A percentile compares a stretch with the other conserved stretches of the same genome.
Evolutionary conservation across 2,888 invertebrate species (phyloP).

Genomic region (Spialia ferax): DNA sequence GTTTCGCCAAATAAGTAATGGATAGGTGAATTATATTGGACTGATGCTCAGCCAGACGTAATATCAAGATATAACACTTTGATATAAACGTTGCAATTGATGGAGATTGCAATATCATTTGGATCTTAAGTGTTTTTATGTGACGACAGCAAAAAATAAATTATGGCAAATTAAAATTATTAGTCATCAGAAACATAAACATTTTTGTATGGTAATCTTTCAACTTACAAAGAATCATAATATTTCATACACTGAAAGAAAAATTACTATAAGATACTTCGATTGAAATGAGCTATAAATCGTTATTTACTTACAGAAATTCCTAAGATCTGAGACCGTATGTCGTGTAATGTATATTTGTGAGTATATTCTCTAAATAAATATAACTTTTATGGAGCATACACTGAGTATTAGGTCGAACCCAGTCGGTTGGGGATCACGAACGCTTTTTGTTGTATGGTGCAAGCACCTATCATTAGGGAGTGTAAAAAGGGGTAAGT

Average conservation of each 20-base stretch:
- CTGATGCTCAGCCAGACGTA: conserved; percentile 10
- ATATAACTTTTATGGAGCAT: conserved; percentile 47
- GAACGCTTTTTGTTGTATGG: conserved; percentile 60
- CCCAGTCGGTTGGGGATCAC: conserved; percentile 73
- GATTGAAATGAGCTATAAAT: too few relatives aligned
- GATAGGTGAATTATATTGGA: conserved; percentile 34
- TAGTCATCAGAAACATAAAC: too few relatives aligned
- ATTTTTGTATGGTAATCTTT: too few relatives aligned
- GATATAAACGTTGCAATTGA: conserved; percentile 15
- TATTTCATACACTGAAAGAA: too few relatives aligned
- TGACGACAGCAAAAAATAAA: too few relatives aligned
- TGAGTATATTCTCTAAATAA: conserved; percentile 8
- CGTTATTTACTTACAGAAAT: too few relatives aligned
- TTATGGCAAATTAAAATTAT: background rate
- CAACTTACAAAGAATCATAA: too few relatives aligned
- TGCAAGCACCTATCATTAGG: conserved; percentile 46
- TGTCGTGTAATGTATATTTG: background rate
- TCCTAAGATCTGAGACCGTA: too few relatives aligned
- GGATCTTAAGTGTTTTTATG: background rate
- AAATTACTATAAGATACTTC: too few relatives aligned
- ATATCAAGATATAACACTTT: conserved; percentile 21
- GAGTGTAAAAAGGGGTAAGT: conserved; percentile 7
- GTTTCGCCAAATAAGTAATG: conserved; percentile 37
- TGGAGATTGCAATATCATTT: conserved; percentile 15
- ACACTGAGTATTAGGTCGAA: conserved; percentile 64